Evolutionary conservation across 2,113 vertebrate species (phyloP).

Genomic region (Leptobrachium ailaonicum): DNA sequence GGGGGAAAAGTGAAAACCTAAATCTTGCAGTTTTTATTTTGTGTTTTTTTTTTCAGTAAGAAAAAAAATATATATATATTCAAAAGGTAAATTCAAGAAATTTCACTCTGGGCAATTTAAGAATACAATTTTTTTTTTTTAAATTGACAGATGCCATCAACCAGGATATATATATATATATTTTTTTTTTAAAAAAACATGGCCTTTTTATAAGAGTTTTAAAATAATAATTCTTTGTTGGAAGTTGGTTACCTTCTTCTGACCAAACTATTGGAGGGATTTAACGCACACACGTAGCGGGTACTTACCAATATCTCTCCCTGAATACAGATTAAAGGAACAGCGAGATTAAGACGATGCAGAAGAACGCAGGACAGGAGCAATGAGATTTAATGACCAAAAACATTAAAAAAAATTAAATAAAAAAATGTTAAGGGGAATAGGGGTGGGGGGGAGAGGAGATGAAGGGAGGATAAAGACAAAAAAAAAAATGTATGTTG

Average conservation of each 20-base stretch:
- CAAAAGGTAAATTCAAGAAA: too few species aligned
- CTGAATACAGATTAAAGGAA: conserved; percentile 68
- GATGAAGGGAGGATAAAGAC: conserved; percentile 54
- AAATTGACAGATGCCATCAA: too few species aligned
- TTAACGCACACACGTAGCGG: conserved; percentile 52
- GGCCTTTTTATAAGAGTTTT: too few species aligned
- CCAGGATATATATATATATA: too few species aligned
- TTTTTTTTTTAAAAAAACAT: too few species aligned
- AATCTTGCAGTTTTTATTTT: too few species aligned
- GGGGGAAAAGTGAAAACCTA: too few species aligned
- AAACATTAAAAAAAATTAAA: neutral
- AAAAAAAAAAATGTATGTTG: conserved; percentile 50
- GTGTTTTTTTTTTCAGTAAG: too few species aligned
- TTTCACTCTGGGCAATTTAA: too few species aligned
- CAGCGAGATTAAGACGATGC: conserved; percentile 65
- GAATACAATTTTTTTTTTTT: too few species aligned
- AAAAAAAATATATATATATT: too few species aligned
- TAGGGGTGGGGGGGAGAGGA: neutral
- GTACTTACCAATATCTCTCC: conserved; percentile 98
- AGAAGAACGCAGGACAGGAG: conserved; percentile 57
- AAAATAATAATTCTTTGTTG: neutral
- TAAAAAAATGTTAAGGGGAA: too few species aligned
- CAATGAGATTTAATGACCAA: conserved; percentile 27
- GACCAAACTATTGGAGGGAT: conserved; percentile 13
- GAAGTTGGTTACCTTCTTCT: conserved; percentile 16